phyloP scores from a whole-genome alignment of 2,797 vertebrate species.

The Strix occidentalis region DNA sequence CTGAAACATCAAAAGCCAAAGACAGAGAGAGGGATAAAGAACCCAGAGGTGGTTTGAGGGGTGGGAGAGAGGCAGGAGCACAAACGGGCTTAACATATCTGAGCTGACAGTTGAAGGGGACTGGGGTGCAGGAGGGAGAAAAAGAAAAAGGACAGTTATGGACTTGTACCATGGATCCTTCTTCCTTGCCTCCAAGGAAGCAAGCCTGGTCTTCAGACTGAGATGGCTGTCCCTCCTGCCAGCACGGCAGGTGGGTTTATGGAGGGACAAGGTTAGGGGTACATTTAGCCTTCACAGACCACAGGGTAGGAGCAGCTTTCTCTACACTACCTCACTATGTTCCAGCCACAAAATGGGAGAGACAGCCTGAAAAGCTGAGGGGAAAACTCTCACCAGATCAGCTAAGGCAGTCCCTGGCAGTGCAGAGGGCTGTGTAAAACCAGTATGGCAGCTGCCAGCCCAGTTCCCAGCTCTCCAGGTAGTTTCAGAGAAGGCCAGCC shows the following conservation, averaged over 20 bases:
- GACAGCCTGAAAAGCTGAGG: not conserved
- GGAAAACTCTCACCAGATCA: not conserved
- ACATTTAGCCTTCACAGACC: not conserved
- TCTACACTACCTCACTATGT: not conserved
- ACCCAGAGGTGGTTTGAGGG: not conserved
- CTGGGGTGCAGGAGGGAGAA: not conserved
- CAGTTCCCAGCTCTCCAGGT: not conserved
- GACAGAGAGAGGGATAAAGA: not conserved
- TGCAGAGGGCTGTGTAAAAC: not conserved
- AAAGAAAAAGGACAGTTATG: not conserved
- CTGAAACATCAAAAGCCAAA: not conserved
- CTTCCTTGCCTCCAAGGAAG: not conserved
- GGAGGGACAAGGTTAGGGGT: not conserved
- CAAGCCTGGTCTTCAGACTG: not conserved
- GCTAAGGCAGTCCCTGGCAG: not conserved
- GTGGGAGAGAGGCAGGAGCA: not conserved
- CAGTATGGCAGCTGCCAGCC: not conserved
- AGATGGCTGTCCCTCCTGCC: not conserved
- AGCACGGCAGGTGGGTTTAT: not conserved
- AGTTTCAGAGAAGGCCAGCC: not conserved
- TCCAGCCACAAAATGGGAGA: not conserved
- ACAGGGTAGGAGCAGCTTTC: not conserved
- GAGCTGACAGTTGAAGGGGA: not conserved
- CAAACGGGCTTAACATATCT: not conserved
- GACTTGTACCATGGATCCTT: accelerated